Conservation (phyloP, 2,113 vertebrate species). For the Tetrax tetrax region DNA sequence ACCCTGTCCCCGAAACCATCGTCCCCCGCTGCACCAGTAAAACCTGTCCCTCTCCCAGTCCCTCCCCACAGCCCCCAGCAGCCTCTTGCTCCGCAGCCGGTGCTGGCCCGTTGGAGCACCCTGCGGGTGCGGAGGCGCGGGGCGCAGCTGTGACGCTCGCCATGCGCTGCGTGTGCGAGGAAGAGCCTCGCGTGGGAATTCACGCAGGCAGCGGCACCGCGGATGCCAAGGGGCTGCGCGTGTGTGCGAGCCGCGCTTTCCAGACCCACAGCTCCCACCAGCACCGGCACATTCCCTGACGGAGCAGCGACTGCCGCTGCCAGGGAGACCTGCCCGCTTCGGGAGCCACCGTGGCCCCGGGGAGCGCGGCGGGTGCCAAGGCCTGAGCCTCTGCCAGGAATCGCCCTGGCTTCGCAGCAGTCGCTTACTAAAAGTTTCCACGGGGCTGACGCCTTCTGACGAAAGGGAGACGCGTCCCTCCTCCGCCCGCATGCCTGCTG, state of each 20-base stretch:
- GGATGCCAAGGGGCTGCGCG: not conserved
- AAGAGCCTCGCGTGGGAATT: not conserved
- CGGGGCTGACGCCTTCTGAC: not conserved
- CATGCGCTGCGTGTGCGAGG: rapidly evolving
- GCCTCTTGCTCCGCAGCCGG: not conserved
- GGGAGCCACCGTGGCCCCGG: not conserved
- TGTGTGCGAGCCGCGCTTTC: too few relatives aligned
- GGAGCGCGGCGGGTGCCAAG: not conserved
- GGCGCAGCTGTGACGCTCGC: rapidly evolving
- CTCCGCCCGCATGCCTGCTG: rapidly evolving
- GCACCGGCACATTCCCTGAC: rapidly evolving
- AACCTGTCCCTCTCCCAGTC: not conserved
- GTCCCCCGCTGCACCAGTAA: not conserved
- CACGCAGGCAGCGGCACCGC: too few relatives aligned
- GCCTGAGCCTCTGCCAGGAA: not conserved
- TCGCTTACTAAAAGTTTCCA: slow-evolving; percentile 26
- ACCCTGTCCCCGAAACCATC: not conserved
- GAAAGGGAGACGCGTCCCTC: not conserved
- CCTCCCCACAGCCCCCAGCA: not conserved
- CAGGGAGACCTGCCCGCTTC: not conserved
- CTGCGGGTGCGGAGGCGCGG: rapidly evolving
- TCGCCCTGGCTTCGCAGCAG: not conserved
- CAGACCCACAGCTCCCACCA: too few relatives aligned
- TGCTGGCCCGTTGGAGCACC: too few relatives aligned
- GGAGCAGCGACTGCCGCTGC: not conserved